Evolutionary conservation across 2,888 invertebrate species (phyloP).

Genomic region (Altica lythri): DNA sequence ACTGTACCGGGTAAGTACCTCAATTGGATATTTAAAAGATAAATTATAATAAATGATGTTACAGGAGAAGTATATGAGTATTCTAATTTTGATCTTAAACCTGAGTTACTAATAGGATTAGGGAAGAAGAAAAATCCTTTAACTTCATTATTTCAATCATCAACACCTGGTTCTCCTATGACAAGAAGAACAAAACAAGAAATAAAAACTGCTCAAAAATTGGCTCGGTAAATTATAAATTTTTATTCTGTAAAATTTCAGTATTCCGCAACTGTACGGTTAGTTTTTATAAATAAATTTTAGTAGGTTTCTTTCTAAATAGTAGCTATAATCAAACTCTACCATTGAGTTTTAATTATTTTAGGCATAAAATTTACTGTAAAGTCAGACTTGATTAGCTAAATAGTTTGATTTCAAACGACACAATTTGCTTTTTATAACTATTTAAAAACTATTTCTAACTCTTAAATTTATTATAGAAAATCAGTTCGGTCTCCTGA

Average conservation of each 20-base stretch:
- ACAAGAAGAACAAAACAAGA: slow-evolving; percentile 94
- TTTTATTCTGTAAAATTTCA: too few species aligned
- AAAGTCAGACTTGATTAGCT: too few species aligned
- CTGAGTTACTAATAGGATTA: slow-evolving; percentile 59
- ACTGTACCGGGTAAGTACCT: slow-evolving; percentile 51
- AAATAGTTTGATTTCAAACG: too few species aligned
- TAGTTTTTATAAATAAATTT: too few species aligned
- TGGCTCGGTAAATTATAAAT: slow-evolving; percentile 67
- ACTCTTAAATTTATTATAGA: slow-evolving; percentile 36
- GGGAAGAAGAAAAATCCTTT: slow-evolving; percentile 49
- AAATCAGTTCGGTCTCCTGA: slow-evolving; percentile 65
- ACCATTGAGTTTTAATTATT: too few species aligned
- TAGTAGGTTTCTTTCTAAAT: too few species aligned
- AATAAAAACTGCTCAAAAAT: slow-evolving; percentile 87
- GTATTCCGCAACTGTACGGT: too few species aligned
- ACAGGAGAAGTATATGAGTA: slow-evolving; percentile 38
- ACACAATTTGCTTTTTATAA: too few species aligned
- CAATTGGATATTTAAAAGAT: neutral
- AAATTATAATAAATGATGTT: slow-evolving; percentile 8
- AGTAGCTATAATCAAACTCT: too few species aligned
- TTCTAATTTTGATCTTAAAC: slow-evolving; percentile 58
- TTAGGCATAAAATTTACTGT: too few species aligned
- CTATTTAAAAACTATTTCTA: neutral
- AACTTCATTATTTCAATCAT: slow-evolving; percentile 52
- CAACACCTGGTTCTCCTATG: slow-evolving; percentile 83